Base-by-base conservation (phyloP, 2,888 invertebrate genomes). In the Parelbella ahira region DNA sequence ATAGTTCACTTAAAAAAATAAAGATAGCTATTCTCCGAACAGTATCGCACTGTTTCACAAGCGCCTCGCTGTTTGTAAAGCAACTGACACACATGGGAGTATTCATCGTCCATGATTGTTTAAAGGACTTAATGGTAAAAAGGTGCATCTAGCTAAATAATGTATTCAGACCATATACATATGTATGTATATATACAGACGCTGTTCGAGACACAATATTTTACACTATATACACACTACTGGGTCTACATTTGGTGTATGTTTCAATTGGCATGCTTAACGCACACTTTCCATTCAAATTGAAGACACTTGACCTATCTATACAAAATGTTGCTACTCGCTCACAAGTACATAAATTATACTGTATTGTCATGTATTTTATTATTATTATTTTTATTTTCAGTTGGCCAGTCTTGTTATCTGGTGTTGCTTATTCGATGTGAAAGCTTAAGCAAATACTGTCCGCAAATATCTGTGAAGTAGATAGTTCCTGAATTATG, bases 161-260 rank as follows among this genome's bases (percentile, higher is more conserved):
- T 2, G 13, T 7, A n/a, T n/a, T n/a, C n/a, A 7, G 1, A 27
- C 3, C 2, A 21, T n/a, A 37, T 27, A 12, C 9, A 20, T 12
- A 27, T 4, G 2, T 15, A 15, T 15, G 4, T 15, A n/a, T n/a
- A 11, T 9, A 24, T 25, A 37, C 27, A 27, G 8, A 28, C 37
- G 6, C 9, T 19, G 12, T n/a, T n/a, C 3, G 11, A 28, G 8
- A 41, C 41, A 41, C 33, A 4, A 20, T 8, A 23, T 37, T 13
- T 36, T 10, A 36, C 28, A 75, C 74, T 70, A 67, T 23, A 41
- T 51, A 76, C 70, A 77, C 79, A 61, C 70, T 68, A 62, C 63
- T 84, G 82, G 84, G 83, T 84, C 83, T 83, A 82, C 77, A 63
- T 58, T 37, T 49, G 48, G 44, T 20, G 43, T 27, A 25, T 36